phyloP scores from a whole-genome alignment of 2,797 vertebrate species.

The Sphaeramia orbicularis region DNA sequence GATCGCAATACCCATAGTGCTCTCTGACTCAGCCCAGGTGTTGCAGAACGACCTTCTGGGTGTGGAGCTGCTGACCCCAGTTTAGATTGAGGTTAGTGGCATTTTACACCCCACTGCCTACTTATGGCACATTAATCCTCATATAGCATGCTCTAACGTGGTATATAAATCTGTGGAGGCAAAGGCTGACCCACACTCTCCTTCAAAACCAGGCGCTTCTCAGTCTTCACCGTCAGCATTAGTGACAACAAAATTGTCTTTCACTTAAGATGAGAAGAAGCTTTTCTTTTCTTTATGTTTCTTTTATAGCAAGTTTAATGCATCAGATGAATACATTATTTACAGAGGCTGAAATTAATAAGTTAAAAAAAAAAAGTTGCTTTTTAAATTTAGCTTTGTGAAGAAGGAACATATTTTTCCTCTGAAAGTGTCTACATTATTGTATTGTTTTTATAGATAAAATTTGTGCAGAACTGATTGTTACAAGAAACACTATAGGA shows the following conservation, averaged over 20 bases:
- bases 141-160: conserved; percentile 23
- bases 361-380: too few relatives aligned
- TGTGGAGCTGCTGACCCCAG: conserved; percentile 47
- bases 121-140: conserved; percentile 60
- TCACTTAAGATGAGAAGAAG: background rate
- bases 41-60: conserved; percentile 44
- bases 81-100: conserved; percentile 59
- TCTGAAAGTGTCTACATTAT: background rate
- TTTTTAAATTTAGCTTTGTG: too few relatives aligned
- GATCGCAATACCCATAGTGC: background rate
- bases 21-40: conserved; percentile 15
- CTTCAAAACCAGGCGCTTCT: conserved; percentile 11
- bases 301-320: background rate
- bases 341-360: background rate
- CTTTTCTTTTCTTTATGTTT: background rate
- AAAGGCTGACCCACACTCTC: conserved; percentile 20
- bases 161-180: conserved; percentile 38
- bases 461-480: background rate
- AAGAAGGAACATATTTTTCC: too few relatives aligned
- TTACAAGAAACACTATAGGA: background rate
- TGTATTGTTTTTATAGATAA: background rate
- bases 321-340: background rate
- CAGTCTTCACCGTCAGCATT: background rate
- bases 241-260: background rate
- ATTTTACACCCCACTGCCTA: conserved; percentile 62